Base-by-base conservation (phyloP, 2,888 invertebrate genomes). In the Chalcosyrphus nemorum region DNA sequence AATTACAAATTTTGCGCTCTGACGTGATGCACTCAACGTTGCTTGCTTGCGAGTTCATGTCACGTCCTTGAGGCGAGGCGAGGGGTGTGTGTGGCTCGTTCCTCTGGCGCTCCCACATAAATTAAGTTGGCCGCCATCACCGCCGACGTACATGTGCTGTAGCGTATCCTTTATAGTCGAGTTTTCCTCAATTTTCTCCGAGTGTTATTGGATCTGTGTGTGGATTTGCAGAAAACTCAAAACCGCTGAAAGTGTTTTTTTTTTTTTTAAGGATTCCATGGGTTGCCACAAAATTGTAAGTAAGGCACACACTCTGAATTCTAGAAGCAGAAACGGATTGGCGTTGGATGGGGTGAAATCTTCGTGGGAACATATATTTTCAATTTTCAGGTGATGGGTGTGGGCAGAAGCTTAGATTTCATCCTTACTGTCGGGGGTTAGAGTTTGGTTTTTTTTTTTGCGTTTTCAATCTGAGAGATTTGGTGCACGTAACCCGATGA, bases 1-100 rank as follows among this genome's bases (percentile, higher is more conserved):
- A 84, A 84, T 84, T 84, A 84, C 84, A 84, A 84, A 84, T 84
- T 84, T 84, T 75, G 66, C 52, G 65, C 80, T 59, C 74, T 84
- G 84, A 84, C 80, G 84, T 84, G 84, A 75, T 84, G 84, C 84
- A 84, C 84, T 84, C 84, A 84, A 59, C 80, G 75, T 75, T 84
- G 7, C 66, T 66, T 74, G 68, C 68, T 84, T 84, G 68, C 19
- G 63, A 32, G 80, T 84, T 84, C 84, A 80, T 84, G 75, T 84
- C 84, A 84, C 84, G 84, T 84, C 57, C 80, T 59, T 38, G 56
- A 63, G 70, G 82, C 68, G 72, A 47, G n/a, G n/a, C n/a, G n/a
- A n/a, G n/a, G n/a, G n/a, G n/a, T n/a, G n/a, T n/a, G n/a, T n/a
- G n/a, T n/a, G n/a, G 54, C 41, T 27, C 68, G 57, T 68, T 54